Percentiles rank a stretch among this genome's conserved stretches.
Conservation (phyloP, 2,113 vertebrate genomes). For the Cochlearius cochlearius region DNA sequence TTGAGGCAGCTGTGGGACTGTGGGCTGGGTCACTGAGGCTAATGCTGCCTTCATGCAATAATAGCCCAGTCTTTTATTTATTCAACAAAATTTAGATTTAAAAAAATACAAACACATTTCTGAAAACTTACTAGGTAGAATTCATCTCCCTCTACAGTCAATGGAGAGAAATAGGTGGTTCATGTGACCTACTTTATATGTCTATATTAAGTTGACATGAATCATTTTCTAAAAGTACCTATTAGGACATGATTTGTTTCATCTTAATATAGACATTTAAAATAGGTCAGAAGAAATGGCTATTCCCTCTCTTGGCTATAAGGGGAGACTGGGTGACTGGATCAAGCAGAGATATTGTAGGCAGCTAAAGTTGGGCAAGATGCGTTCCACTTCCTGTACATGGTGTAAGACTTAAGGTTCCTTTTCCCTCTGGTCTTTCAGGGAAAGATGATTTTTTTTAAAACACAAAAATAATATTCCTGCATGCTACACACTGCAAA, state of each 20-base stretch:
- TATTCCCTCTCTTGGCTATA: not conserved
- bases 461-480: not conserved
- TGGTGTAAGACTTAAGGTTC: not conserved
- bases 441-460: not conserved
- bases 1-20: not conserved
- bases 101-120: not conserved
- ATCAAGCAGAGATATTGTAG: not conserved
- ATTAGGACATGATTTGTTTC: slow-evolving; percentile 12
- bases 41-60: not conserved
- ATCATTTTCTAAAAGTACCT: not conserved
- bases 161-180: not conserved
- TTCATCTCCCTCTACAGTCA: not conserved
- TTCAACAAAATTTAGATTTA: not conserved
- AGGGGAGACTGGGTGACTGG: not conserved
- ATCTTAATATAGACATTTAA: not conserved
- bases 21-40: not conserved
- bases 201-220: not conserved
- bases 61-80: not conserved
- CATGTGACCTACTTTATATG: not conserved
- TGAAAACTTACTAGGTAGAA: not conserved
- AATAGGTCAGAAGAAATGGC: not conserved
- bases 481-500: not conserved
- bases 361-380: not conserved
- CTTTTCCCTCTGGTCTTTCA: not conserved
- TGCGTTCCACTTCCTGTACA: not conserved